Base-by-base conservation (phyloP, 2,888 invertebrate genomes). In the Meghimatium bilineatum region DNA sequence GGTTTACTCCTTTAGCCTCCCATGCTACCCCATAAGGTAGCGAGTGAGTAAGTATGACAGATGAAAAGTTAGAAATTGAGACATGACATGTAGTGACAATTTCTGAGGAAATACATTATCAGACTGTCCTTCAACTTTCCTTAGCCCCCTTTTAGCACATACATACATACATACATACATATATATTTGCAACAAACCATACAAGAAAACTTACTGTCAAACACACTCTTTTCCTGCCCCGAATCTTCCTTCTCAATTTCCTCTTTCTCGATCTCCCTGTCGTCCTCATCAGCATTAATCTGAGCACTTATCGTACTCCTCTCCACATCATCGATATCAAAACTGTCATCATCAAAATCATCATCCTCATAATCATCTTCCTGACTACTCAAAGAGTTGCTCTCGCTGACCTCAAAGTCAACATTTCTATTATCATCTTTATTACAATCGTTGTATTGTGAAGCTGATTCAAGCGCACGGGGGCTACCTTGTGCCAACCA, bases 241-340 rank as follows among this genome's bases (percentile, higher is more conserved):
- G 90, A 88, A 36, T 92, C 92, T 67, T 91, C 87, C 76, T 90
- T 90, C 77, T 91, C 90, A 44, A 87, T 82, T 88, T 92, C 90
- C n/a, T 89, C 86, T 36, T 91, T 90, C 26, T 88, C 87, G 12
- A 91, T 83, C 66, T 71, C 81, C 38, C 44, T 38, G 32, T 36
- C 66, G 8, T 56, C 71, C 14, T 82, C 66, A 12, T 79, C 84
- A 5, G 67, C 10, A 75, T 81, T 84, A 56, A 80, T 66, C 76
- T 81, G 84, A 1, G 80, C 81, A 66, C 76, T 84, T 36, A 81
- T 84, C 84, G 76, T 84, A 49, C n/a, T 52, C 44, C 80, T 72
- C 75, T 84, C 83, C 32, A 72, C 83, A 36, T 84, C 83, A 29
- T 84, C 83, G 23, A 84, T 80, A 26, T 84, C 83, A n/a, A 84